These are phyloP conservation scores for Bombycilla garrulus DNA, from an alignment of 2,113 vertebrate species.

Conservation along the genomic window DNA sequence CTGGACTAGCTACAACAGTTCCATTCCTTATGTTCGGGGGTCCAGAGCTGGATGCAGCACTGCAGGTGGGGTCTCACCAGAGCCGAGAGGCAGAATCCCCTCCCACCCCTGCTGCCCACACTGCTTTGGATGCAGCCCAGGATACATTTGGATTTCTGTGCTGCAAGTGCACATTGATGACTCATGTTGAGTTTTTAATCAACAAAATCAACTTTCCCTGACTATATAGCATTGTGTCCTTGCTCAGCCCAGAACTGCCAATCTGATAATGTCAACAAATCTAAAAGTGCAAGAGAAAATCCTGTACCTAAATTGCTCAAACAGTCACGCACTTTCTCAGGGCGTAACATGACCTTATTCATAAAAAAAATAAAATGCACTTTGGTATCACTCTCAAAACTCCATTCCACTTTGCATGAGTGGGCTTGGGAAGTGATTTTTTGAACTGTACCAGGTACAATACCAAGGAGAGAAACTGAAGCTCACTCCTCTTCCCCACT, in stretches of 20 bases:
- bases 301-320: background rate
- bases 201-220: background rate
- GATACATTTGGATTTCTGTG: background rate
- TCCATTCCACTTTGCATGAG: background rate
- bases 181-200: background rate
- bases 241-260: background rate
- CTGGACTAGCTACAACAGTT: background rate
- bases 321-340: background rate
- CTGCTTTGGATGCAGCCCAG: background rate
- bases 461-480: background rate
- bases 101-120: accelerated
- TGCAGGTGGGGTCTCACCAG: background rate
- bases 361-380: background rate
- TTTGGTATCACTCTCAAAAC: background rate
- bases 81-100: background rate
- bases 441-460: background rate
- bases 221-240: background rate
- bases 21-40: background rate
- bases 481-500: background rate
- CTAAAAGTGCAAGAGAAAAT: background rate
- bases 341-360: background rate
- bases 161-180: background rate
- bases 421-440: background rate
- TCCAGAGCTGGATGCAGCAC: background rate
- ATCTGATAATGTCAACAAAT: background rate